A percentile compares a stretch with the other conserved stretches of the same genome.
These are phyloP conservation scores for Selenia dentaria DNA, from an alignment of 2,888 invertebrate genomes.

Conservation along the genomic window DNA sequence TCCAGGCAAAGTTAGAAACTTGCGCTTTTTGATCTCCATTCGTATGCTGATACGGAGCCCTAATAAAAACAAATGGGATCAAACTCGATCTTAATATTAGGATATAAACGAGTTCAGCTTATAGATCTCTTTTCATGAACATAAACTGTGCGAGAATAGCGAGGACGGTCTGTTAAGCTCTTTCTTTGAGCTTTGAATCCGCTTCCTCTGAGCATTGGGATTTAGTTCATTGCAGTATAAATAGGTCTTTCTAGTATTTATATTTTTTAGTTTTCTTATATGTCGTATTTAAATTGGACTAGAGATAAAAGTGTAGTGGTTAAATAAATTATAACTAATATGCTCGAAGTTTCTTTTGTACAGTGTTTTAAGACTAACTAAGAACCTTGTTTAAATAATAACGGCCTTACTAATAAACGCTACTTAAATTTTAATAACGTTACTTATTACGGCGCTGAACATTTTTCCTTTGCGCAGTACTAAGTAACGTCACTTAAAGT, in stretches of 20 bases:
- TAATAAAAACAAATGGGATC: slow-evolving; percentile 73
- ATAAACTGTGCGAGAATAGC: slow-evolving; percentile 28
- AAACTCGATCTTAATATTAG: slow-evolving; percentile 68
- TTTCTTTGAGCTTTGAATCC: slow-evolving; percentile 28
- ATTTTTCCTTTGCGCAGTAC: no score
- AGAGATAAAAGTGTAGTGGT: no score
- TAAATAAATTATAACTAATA: no score
- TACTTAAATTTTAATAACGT: no score
- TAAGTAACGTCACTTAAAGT: no score
- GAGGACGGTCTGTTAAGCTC: slow-evolving; percentile 22
- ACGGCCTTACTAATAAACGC: no score
- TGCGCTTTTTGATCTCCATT: slow-evolving; percentile 63
- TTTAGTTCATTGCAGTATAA: slow-evolving; percentile 10
- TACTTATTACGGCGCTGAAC: no score
- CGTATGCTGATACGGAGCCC: slow-evolving; percentile 67
- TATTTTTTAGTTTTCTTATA: not conserved
- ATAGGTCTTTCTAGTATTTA: slow-evolving; percentile 9
- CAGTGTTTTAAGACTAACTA: no score
- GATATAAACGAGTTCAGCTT: slow-evolving; percentile 49
- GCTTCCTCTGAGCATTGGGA: slow-evolving; percentile 16
- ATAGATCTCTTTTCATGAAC: slow-evolving; percentile 33
- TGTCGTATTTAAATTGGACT: not conserved
- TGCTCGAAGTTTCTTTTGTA: no score
- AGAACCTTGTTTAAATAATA: no score
- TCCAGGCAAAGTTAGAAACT: no score